These are phyloP conservation scores for Lapara coniferarum DNA, from an alignment of 2,888 invertebrate species.

Conservation along the genomic window DNA sequence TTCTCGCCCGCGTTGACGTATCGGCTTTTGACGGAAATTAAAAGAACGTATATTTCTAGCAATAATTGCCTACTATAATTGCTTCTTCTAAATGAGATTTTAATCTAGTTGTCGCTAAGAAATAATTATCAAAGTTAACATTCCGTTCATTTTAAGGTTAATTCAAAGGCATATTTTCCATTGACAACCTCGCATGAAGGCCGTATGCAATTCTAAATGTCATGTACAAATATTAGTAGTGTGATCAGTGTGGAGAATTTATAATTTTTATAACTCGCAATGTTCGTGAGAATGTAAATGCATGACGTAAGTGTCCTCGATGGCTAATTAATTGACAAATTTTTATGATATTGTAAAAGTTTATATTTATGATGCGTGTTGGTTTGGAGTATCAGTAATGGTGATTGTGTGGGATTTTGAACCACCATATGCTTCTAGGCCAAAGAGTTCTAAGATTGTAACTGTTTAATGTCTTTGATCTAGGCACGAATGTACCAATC, in stretches of 20 bases:
- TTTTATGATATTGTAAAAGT: constrained; percentile 22
- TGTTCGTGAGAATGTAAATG: constrained; percentile 28
- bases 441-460: too few species aligned
- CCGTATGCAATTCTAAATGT: constrained; percentile 25
- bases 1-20: too few species aligned
- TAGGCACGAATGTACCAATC: too few species aligned
- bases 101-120: too few species aligned
- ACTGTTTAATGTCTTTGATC: too few species aligned
- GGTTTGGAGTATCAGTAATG: constrained; percentile 14
- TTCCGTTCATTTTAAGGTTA: not conserved
- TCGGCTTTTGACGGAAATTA: too few species aligned
- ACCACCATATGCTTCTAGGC: not conserved
- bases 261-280: constrained; percentile 27
- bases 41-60: too few species aligned
- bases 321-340: constrained; percentile 37
- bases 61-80: too few species aligned
- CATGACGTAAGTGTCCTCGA: constrained; percentile 35
- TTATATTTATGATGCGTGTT: constrained; percentile 32
- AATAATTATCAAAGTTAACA: not conserved
- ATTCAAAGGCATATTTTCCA: constrained; percentile 11
- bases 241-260: constrained; percentile 28
- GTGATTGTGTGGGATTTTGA: constrained; percentile 29
- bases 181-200: constrained; percentile 18
- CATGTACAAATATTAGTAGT: constrained; percentile 28
- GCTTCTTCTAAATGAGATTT: too few species aligned